Base-by-base conservation (phyloP, 2,888 invertebrate genomes). In the Lamproptera curius region DNA sequence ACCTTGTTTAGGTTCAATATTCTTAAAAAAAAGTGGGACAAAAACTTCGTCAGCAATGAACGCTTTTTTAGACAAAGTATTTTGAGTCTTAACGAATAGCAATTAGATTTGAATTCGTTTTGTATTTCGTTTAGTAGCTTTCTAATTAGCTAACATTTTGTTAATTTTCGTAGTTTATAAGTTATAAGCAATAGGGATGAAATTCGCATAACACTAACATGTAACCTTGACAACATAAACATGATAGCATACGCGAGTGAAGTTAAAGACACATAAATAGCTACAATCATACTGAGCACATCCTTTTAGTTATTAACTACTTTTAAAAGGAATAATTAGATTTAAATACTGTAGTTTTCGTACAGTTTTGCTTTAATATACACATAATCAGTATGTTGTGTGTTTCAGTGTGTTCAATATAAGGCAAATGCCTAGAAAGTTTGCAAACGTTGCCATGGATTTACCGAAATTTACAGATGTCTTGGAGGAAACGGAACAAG, bases 401-500 rank as follows among this genome's bases (percentile, higher is more conserved):
- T 10, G 28, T 44, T 44, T 17, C 40, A 34, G 39, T 5, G 11
- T 2, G 11, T 11, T 15, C 11, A 8, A 33, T 34, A 16, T 40
- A 8, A 16, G 26, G n/a, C 8, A 14, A 13, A 48, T 45, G 54
- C 48, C 47, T 14, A 41, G 53, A 46, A 54, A 36, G 33, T 11
- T 23, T 10, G 43, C 31, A 38, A 34, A 48, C 34, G 16, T 33
- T 13, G 34, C 23, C 42, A 69, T 73, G 76, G 69, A 73, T 20
- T 61, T 76, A 26, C 68, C 73, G 6, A 76, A 79, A 45, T 58
- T 72, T 17, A 56, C 60, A 4, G 61, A 63, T 28, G 77, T 73
- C 23, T 58, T 81, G 23, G 54, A 69, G 41, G 82, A 85, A 56
- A 61, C 79, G 2, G 65, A 80, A 67, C 62, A 77, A 71, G 86